Evolutionary conservation across 2,888 invertebrate genomes (phyloP).

Genomic region (Kuschelorhynchus macadamiae): DNA sequence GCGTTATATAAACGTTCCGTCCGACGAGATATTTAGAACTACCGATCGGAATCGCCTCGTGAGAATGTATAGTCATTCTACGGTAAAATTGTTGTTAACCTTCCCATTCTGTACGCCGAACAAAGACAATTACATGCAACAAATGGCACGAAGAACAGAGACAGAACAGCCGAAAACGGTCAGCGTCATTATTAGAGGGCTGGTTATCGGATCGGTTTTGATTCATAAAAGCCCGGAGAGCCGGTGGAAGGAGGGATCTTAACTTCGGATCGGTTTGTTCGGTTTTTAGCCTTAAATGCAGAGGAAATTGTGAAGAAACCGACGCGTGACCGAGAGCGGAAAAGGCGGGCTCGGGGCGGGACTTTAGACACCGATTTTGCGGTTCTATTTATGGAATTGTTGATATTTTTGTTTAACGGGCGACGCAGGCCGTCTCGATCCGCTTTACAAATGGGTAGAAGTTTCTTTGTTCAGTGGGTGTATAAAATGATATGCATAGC

Average conservation of each 20-base stretch:
- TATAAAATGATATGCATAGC: too few species aligned
- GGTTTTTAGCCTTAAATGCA: constrained; percentile 48
- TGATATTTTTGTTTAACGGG: constrained; percentile 32
- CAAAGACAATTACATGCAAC: constrained; percentile 25
- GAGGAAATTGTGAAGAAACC: constrained; percentile 48
- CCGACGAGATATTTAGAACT: constrained; percentile 26
- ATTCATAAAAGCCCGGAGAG: constrained; percentile 33
- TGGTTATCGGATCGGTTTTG: constrained; percentile 31
- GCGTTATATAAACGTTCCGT: constrained; percentile 22
- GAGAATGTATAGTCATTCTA: constrained; percentile 43
- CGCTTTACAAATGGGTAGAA: too few species aligned
- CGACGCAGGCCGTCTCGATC: too few species aligned
- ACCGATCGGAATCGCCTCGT: constrained; percentile 23
- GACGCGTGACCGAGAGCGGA: constrained; percentile 33
- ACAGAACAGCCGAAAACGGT: constrained; percentile 32
- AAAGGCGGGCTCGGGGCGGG: constrained; percentile 38
- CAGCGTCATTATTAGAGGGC: constrained; percentile 39
- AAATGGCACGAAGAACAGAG: constrained; percentile 4
- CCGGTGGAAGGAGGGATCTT: constrained; percentile 37
- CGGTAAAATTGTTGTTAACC: constrained; percentile 48
- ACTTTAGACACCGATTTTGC: constrained; percentile 9
- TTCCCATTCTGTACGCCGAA: constrained; percentile 41
- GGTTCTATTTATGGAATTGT: constrained; percentile 23
- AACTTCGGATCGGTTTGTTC: constrained; percentile 36
- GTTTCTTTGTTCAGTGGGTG: too few species aligned